Evolutionary conservation across 2,797 vertebrate genomes (phyloP).

Genomic region (Macropus fuliginosus): DNA sequence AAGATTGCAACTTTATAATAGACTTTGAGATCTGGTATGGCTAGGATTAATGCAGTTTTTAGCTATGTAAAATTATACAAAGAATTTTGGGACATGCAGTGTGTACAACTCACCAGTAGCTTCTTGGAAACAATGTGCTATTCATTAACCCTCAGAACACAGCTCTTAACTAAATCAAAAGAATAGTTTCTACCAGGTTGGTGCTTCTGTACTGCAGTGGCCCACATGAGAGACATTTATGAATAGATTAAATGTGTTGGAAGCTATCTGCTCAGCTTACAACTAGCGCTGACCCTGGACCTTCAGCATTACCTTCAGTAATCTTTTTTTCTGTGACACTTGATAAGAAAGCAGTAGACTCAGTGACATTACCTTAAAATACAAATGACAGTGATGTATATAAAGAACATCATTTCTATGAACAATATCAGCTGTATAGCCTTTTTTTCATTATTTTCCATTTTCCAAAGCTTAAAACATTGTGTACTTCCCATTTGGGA

Average conservation of each 20-base stretch:
- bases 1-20: too few relatives aligned
- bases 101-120: background rate
- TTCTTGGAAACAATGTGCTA: slow-evolving; percentile 8
- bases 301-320: background rate
- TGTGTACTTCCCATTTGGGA: slow-evolving; percentile 53
- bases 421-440: slow-evolving; percentile 51
- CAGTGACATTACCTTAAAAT: slow-evolving; percentile 22
- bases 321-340: background rate
- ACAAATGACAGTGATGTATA: slow-evolving; percentile 38
- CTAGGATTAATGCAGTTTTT: background rate
- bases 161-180: slow-evolving; percentile 28
- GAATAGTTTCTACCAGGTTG: background rate
- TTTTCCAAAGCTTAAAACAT: slow-evolving; percentile 59
- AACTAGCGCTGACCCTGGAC: slow-evolving; percentile 2
- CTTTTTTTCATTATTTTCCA: slow-evolving; percentile 42
- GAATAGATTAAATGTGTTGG: slow-evolving; percentile 21
- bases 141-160: background rate
- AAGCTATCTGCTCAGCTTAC: background rate
- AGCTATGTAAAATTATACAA: background rate
- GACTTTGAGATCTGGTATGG: too few relatives aligned
- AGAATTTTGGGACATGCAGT: background rate
- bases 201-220: background rate
- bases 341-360: background rate
- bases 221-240: slow-evolving; percentile 27
- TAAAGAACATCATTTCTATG: slow-evolving; percentile 47